A percentile compares a stretch with the other conserved stretches of the same genome.
These are phyloP conservation scores for Chelmon rostratus DNA, from an alignment of 2,797 vertebrate species.

Conservation along the genomic window DNA sequence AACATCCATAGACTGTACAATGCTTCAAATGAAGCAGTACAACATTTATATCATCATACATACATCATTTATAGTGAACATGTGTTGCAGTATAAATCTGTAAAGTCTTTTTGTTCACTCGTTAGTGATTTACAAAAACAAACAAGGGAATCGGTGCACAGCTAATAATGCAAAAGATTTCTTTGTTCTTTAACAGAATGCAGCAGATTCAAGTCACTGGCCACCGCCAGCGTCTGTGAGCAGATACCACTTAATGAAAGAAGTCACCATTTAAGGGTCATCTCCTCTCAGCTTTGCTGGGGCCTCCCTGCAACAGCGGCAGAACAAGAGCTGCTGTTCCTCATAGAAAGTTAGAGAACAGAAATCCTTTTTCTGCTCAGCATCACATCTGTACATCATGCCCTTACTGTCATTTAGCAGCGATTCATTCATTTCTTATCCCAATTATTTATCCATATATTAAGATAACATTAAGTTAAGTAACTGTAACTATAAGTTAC, in stretches of 20 bases:
- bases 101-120: neutral
- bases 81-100: too few relatives aligned
- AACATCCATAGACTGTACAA: too few relatives aligned
- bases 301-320: neutral
- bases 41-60: neutral
- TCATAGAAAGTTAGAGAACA: neutral
- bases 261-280: neutral
- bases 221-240: neutral
- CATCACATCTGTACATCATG: too few relatives aligned
- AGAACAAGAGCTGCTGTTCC: neutral
- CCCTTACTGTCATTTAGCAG: too few relatives aligned
- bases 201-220: neutral
- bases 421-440: too few relatives aligned
- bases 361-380: neutral
- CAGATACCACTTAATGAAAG: neutral
- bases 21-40: too few relatives aligned
- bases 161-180: neutral
- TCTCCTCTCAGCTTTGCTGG: neutral
- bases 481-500: too few relatives aligned
- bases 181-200: neutral
- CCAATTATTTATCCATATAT: too few relatives aligned
- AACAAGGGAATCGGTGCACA: neutral
- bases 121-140: neutral
- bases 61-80: neutral
- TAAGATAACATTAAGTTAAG: too few relatives aligned